Base-by-base conservation (phyloP, 2,797 vertebrate genomes). In the Mionectes olivaceus region DNA sequence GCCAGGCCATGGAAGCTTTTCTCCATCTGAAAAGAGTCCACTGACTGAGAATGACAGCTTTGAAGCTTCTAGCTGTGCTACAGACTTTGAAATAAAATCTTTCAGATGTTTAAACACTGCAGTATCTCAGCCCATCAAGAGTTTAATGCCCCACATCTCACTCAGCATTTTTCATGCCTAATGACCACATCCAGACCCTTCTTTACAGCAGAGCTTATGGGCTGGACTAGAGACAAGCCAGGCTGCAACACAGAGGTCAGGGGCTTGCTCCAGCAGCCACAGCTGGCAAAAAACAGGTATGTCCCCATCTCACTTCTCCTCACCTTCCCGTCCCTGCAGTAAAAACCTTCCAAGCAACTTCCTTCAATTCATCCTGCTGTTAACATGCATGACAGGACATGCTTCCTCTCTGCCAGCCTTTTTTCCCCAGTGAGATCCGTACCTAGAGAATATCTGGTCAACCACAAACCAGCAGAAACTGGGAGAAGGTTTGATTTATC, bases 31-130 rank as follows among this genome's bases (percentile, higher is more conserved):
- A 79, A 81, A 55, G 70, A 77, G 37, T 30, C 57, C 56, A 27
- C 12, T 2, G 19, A 59, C 64, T 33, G 81, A 83, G 44, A 86
- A 85, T 7, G 39, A 52, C 28, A 75, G 46, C 90, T 94, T 68
- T 69, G 35, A 93, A 93, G 61, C 43, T 71, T 61, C 82, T 47
- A 44, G 46, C 50, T 63, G 53, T 28, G 56, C 89, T 89, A 39
- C 71, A 32, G 52, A 64, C 70, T 37, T 75, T 80, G 79, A 87
- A 93, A 92, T 68, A 74, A 93, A 87, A 71, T 71, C 69, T 87
- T 70, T 81, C 61, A 30, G 50, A 49, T 5, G 7, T 83, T 93
- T 85, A 65, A 95, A 93, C 44, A 28, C 78, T 24, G 84, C 75
- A 53, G 52, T 57, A 63, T 55, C 83, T 91, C 93, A 92, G 56